Percentiles rank a stretch among this genome's conserved stretches.
Conservation (phyloP, 2,113 vertebrate species). For the Sitta europaea region DNA sequence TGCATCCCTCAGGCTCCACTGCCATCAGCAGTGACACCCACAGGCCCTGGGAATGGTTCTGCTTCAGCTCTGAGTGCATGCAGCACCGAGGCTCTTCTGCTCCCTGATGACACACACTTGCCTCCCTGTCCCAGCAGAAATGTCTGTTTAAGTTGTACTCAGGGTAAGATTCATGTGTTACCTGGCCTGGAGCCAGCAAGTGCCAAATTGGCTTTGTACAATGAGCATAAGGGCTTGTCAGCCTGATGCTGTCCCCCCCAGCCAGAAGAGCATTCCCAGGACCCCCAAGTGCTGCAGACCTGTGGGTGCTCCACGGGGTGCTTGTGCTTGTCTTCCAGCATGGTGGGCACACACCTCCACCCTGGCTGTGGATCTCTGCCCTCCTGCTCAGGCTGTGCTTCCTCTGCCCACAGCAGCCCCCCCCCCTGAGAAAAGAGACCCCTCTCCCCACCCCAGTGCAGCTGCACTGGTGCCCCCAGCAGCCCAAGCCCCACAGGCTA, state of each 20-base stretch:
- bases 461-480: background rate
- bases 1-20: background rate
- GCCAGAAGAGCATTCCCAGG: background rate
- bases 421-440: background rate
- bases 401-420: background rate
- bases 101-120: background rate
- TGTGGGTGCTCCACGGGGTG: background rate
- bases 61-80: background rate
- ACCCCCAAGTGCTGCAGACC: background rate
- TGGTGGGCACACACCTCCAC: rapidly evolving
- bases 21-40: background rate
- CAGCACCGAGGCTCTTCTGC: background rate
- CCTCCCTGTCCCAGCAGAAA: background rate
- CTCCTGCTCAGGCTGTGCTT: background rate
- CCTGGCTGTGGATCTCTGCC: background rate
- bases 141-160: background rate
- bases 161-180: background rate
- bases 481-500: background rate
- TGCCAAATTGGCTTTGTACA: background rate
- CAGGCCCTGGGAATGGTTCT: background rate
- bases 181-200: background rate
- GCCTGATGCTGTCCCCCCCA: background rate
- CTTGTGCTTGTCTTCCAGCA: background rate
- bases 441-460: background rate
- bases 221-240: background rate